Evolutionary conservation across 2,888 invertebrate genomes (phyloP).

Genomic region (Chloromyia formosa): DNA sequence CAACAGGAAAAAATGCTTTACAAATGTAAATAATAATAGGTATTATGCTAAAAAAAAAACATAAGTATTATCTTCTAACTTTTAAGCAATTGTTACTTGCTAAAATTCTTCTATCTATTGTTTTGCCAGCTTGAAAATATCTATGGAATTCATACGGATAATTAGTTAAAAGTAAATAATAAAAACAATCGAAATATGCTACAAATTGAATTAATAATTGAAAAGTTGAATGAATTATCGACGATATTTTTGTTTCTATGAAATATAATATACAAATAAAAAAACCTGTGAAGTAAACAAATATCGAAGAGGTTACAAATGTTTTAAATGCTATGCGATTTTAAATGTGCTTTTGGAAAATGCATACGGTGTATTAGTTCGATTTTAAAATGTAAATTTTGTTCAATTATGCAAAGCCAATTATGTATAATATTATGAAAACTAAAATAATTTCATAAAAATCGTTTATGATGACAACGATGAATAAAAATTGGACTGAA

Average conservation of each 20-base stretch:
- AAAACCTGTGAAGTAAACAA: no score
- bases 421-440: constrained; percentile 20
- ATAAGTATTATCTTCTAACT: no score
- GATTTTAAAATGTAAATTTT: no score
- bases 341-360: constrained; percentile 23
- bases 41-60: not conserved
- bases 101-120: constrained; percentile 6
- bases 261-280: not conserved
- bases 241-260: constrained; percentile 5
- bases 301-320: not conserved
- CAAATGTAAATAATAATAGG: not conserved
- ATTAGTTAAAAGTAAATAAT: not conserved
- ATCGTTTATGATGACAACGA: not conserved
- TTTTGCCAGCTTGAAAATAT: constrained; percentile 20
- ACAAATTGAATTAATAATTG: not conserved
- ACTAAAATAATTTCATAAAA: not conserved
- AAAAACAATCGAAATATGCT: constrained; percentile 1
- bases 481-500: no score
- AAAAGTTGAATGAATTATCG: not conserved
- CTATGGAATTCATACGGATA: constrained; percentile 15
- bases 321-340: constrained; percentile 32
- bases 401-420: constrained; percentile 26
- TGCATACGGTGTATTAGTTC: constrained; percentile 14
- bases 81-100: no score
- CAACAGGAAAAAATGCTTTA: not conserved